Evolutionary conservation across 2,113 vertebrate genomes (phyloP), one percentile per base, ranked within the genome.

Genomic region (Pelecanus crispus): DNA sequence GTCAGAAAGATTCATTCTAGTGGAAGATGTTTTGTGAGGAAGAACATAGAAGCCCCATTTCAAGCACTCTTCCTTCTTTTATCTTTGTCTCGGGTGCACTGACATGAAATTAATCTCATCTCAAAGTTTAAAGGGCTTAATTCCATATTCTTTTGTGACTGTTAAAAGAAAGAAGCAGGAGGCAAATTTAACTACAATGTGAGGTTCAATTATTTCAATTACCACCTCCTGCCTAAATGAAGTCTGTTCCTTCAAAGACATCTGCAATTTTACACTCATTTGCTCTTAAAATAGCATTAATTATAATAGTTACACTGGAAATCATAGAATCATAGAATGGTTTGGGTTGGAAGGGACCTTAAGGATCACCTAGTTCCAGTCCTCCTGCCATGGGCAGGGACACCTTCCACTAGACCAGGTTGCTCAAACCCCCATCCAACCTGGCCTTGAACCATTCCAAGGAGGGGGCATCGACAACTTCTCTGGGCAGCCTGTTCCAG

Each of bases 171-270:
- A 96, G 92, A 96, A 95, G 55, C 73, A 94, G 71, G 44, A 98
- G 75, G 50, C 91, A 97, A 97, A 97, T 94, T 97, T 94, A 96
- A 95, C 91, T 90, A 86, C 70, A 96, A 89, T 81, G 88, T 96
- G 97, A 95, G 72, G 90, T 96, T 97, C 94, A 97, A 98, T 98
- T 98, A 97, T 98, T 98, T 98, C 95, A 97, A 93, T 98, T 98
- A 96, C 91, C 97, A 97, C 94, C 89, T 97, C 84, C 95, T 97
- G 96, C 81, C 72, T 97, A 97, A 98, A 97, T 93, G 94, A 98
- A 92, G 70, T 78, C 96, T 97, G 84, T 96, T 97, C 91, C 68
- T 95, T 96, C 86, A 80, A 96, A 97, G 92, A 94, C 95, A 95
- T 97, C 90, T 94, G 94, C 80, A 98, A 97, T 97, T 98, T 97